Percentiles rank a stretch among this genome's conserved stretches.
phyloP scores from a whole-genome alignment of 2,797 vertebrate species.

The Oreochromis mossambicus region DNA sequence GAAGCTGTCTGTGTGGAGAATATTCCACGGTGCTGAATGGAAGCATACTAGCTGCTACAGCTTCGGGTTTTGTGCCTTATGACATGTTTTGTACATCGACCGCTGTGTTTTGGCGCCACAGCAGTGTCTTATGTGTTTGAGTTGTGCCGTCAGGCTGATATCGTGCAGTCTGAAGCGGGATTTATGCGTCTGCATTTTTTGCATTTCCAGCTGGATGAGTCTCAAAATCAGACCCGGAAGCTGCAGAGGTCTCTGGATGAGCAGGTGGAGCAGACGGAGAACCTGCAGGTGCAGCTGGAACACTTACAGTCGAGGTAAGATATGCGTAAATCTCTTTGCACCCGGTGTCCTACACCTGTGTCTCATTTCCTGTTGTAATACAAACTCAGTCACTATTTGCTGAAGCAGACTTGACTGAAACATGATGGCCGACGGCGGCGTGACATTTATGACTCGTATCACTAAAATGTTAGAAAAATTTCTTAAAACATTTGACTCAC shows the following conservation, averaged over 20 bases:
- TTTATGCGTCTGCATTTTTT: neutral
- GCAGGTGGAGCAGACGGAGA: slow-evolving; percentile 93
- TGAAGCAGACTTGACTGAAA: neutral
- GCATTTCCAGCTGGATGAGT: slow-evolving; percentile 84
- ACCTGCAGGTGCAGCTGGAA: slow-evolving; percentile 93
- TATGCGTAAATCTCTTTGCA: neutral
- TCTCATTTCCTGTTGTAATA: neutral
- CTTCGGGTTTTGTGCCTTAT: neutral
- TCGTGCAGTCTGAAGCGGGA: accelerated
- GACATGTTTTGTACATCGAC: neutral
- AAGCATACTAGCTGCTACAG: neutral
- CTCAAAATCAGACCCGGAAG: slow-evolving; percentile 92
- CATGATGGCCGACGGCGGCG: neutral
- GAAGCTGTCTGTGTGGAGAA: neutral
- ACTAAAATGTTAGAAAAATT: neutral
- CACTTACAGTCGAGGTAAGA: slow-evolving; percentile 91
- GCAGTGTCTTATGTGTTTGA: neutral
- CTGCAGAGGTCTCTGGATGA: slow-evolving; percentile 94
- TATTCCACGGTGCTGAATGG: neutral
- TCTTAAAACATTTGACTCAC: neutral
- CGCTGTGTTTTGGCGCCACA: neutral
- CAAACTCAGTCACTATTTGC: neutral
- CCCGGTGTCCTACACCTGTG: neutral
- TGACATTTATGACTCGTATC: accelerated
- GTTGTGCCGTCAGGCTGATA: accelerated